Base-by-base conservation (phyloP, 1,140 invertebrate species). In the Agraylea sexmaculata region DNA sequence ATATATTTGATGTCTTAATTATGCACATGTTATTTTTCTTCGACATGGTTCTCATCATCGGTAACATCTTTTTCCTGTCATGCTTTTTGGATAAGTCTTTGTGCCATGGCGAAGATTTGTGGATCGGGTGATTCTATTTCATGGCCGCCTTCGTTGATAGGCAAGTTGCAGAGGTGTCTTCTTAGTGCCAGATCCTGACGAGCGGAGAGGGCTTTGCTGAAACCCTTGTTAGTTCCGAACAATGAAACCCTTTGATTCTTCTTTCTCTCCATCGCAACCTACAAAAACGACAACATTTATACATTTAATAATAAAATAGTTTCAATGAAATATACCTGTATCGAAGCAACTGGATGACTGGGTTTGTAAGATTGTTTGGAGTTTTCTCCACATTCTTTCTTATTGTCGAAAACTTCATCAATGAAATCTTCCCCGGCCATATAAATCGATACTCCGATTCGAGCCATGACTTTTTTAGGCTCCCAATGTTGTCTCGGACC, bases 401-500 rank as follows among this genome's bases (percentile, higher is more conserved):
- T 70, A 42, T 72, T 62, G 28, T 73, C 56, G 2, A 68, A 52
- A 10, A 84, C 64, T 35, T 69, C 68, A 41, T 75, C 69, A 0
- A 78, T 71, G 23, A 76, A 63, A 28, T 77, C 64, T 35, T 73
- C 66, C 15, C 80, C 78, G 11, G 78, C 77, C 63, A 80, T 76
- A 40, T 74, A 68, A 4, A 77, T 55, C 1, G 81, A 83, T 28
- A 87, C 69, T 1, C 83, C 83, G 43, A 85, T 71, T 30, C 80
- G 69, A 11, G 76, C 66, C 12, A 86, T 66, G 2, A 86, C 73
- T 35, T 75, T 68, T 61, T 75, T 73, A 3, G 79, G 77, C 46
- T 79, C 73, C 84, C 84, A 88, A n/a, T 78, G 71, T 35, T 78
- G 68, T 42, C 83, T 74, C 2, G 75, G 77, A 20, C 70, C 70